A percentile compares a stretch with the other conserved stretches of the same genome.
Evolutionary conservation across 2,888 invertebrate species (phyloP).

Genomic region (Trachelus iudaicus): DNA sequence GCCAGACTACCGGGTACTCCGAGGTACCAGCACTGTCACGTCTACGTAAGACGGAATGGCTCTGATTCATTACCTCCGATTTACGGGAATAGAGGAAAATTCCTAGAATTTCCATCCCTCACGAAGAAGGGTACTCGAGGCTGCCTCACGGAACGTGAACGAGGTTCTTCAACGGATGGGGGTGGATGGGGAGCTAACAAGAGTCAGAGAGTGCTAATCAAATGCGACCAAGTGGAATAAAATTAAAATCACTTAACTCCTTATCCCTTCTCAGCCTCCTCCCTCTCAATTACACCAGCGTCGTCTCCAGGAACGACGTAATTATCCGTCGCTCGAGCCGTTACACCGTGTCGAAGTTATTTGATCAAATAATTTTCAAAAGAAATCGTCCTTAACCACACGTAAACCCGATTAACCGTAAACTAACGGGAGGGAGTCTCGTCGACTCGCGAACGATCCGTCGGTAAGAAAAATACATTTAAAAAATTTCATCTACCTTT

Average conservation of each 20-base stretch:
- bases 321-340: background rate
- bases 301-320: background rate
- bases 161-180: background rate
- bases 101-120: background rate
- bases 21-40: background rate
- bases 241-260: slow-evolving; percentile 32
- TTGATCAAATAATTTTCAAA: no score
- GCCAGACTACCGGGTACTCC: background rate
- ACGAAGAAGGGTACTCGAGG: background rate
- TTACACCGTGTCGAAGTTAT: background rate
- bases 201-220: slow-evolving; percentile 28
- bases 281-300: background rate
- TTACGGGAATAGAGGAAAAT: background rate
- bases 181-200: background rate
- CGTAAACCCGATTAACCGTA: no score
- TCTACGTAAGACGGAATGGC: background rate
- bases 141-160: background rate
- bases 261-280: background rate
- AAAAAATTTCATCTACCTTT: background rate
- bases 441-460: no score
- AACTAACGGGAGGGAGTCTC: no score
- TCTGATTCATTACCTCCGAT: background rate
- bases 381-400: no score
- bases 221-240: slow-evolving; percentile 28
- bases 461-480: background rate